phyloP scores from a whole-genome alignment of 2,797 vertebrate genomes.

The Epinephelus malabaricus region DNA sequence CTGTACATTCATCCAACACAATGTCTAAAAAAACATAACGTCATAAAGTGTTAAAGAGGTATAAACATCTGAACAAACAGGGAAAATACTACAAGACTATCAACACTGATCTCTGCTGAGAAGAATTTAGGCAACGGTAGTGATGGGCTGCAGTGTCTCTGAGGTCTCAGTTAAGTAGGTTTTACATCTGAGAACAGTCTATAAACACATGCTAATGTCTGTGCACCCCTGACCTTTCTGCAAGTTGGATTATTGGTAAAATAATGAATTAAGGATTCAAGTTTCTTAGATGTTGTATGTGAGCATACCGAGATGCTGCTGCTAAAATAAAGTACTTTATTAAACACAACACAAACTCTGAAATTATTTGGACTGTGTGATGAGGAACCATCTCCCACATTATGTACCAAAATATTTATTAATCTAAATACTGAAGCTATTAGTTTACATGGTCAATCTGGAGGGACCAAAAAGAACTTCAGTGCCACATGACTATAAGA shows the following conservation, averaged over 20 bases:
- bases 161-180: neutral
- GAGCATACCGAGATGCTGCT: neutral
- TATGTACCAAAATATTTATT: neutral
- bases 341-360: neutral
- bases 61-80: slow-evolving; percentile 27
- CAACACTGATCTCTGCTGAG: neutral
- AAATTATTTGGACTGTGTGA: neutral
- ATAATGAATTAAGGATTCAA: neutral
- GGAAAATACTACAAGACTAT: slow-evolving; percentile 3
- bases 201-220: slow-evolving; percentile 5
- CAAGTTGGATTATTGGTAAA: neutral
- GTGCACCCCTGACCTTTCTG: slow-evolving; percentile 22
- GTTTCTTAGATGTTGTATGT: too few species aligned
- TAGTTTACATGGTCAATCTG: neutral
- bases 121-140: slow-evolving; percentile 22
- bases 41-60: slow-evolving; percentile 19
- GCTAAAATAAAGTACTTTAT: neutral
- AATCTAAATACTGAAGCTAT: neutral
- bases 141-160: neutral
- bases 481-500: neutral
- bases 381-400: neutral
- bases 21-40: slow-evolving; percentile 7
- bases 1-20: slow-evolving; percentile 44
- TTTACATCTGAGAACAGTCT: neutral
- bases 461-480: neutral